Evolutionary conservation across 2,113 vertebrate genomes (phyloP).

Genomic region (Oenanthe oenanthe): DNA sequence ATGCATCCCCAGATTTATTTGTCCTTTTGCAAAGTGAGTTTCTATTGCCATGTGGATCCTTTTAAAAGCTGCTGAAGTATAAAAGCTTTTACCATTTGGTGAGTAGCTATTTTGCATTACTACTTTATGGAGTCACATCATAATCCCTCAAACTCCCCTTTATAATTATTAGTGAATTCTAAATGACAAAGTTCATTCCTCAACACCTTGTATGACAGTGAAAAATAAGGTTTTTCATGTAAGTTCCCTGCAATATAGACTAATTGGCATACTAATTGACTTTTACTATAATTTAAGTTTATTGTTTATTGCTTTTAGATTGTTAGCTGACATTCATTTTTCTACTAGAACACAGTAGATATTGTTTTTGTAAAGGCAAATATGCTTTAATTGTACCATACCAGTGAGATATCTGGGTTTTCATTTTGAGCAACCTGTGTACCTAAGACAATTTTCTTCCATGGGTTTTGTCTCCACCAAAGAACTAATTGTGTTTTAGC

Average conservation of each 20-base stretch:
- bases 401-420: neutral
- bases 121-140: conserved; percentile 59
- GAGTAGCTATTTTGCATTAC: conserved; percentile 54
- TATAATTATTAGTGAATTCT: conserved; percentile 73
- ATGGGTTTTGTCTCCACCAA: neutral
- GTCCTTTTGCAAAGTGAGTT: conserved; percentile 65
- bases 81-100: conserved; percentile 69
- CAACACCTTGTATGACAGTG: conserved; percentile 46
- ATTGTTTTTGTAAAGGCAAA: conserved; percentile 49
- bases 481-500: conserved; percentile 22
- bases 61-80: conserved; percentile 64
- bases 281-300: conserved; percentile 67
- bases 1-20: conserved; percentile 68
- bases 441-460: neutral
- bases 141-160: conserved; percentile 56
- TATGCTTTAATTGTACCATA: conserved; percentile 52
- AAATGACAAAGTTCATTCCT: conserved; percentile 57
- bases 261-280: conserved; percentile 67
- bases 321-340: conserved; percentile 53
- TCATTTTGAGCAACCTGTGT: neutral
- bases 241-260: conserved; percentile 56
- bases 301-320: conserved; percentile 56
- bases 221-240: conserved; percentile 54
- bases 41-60: conserved; percentile 61
- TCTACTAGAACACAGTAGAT: neutral